phyloP scores from a whole-genome alignment of 2,888 invertebrate species.

The Microplitis deprimator region DNA sequence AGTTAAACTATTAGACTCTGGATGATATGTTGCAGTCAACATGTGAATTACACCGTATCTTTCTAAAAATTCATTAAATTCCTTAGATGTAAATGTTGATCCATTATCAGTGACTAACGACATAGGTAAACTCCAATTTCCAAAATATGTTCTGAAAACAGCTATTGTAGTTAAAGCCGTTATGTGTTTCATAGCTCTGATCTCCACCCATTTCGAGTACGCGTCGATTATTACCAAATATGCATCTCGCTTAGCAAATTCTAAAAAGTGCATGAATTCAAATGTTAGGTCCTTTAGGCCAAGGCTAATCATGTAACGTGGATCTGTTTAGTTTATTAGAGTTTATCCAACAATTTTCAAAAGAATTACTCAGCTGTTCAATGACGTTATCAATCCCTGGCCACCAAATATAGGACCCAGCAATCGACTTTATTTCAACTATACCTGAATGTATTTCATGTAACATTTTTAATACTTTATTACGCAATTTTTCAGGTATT shows the following conservation, averaged over 20 bases:
- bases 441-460: slow-evolving; percentile 48
- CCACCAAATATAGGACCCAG: slow-evolving; percentile 57
- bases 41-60: slow-evolving; percentile 44
- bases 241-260: not conserved
- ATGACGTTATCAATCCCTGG: slow-evolving; percentile 51
- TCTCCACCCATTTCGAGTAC: slow-evolving; percentile 51
- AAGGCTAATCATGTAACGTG: slow-evolving; percentile 45
- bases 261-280: slow-evolving; percentile 39
- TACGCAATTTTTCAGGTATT: too few species aligned
- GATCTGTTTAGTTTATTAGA: slow-evolving; percentile 42
- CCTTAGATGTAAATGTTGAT: slow-evolving; percentile 38
- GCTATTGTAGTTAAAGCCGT: slow-evolving; percentile 41
- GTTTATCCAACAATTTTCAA: slow-evolving; percentile 44
- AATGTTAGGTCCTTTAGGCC: slow-evolving; percentile 47
- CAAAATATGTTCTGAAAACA: slow-evolving; percentile 42
- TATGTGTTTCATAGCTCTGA: slow-evolving; percentile 46
- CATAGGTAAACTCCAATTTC: slow-evolving; percentile 45
- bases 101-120: slow-evolving; percentile 50
- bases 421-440: slow-evolving; percentile 54
- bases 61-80: slow-evolving; percentile 41
- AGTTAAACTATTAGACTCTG: slow-evolving; percentile 41
- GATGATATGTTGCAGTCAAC: slow-evolving; percentile 45
- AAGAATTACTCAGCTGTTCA: slow-evolving; percentile 34
- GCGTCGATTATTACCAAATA: slow-evolving; percentile 51
- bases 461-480: not conserved